Conservation (phyloP, 1,140 invertebrate genomes). For the Drosophila sp. region DNA sequence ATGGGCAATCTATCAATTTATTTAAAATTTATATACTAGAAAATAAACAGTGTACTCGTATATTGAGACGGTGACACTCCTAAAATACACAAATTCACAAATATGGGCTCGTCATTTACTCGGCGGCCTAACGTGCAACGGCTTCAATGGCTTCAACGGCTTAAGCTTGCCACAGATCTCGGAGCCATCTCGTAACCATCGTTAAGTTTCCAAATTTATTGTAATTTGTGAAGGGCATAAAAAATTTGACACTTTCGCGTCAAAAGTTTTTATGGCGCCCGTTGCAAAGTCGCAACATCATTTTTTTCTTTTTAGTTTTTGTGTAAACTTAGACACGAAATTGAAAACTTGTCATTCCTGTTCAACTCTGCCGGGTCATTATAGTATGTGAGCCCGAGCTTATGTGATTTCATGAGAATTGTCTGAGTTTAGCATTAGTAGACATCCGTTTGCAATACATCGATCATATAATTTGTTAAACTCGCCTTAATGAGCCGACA, state of each 20-base stretch:
- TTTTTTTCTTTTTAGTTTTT: slow-evolving; percentile 3
- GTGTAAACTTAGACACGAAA: slow-evolving; percentile 49
- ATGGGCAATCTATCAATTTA: neutral
- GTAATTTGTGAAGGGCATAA: slow-evolving; percentile 71
- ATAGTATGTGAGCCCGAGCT: slow-evolving; percentile 42
- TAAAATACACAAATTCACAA: neutral
- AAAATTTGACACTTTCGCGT: slow-evolving; percentile 75
- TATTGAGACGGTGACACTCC: slow-evolving; percentile 24
- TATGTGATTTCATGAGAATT: slow-evolving; percentile 65
- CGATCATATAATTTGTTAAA: slow-evolving; percentile 76
- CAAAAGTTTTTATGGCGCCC: slow-evolving; percentile 45
- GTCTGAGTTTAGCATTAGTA: slow-evolving; percentile 22
- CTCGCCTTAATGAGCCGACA: slow-evolving; percentile 59
- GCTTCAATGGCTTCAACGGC: slow-evolving; percentile 23
- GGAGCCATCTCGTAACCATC: slow-evolving; percentile 28
- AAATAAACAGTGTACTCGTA: neutral
- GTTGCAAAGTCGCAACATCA: slow-evolving; percentile 13
- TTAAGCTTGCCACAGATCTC: slow-evolving; percentile 22
- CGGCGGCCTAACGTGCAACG: slow-evolving; percentile 1
- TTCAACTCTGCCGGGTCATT: slow-evolving; percentile 50
- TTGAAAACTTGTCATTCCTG: slow-evolving; percentile 72
- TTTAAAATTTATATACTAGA: slow-evolving; percentile 1
- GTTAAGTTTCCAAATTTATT: slow-evolving; percentile 60
- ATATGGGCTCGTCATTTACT: slow-evolving; percentile 25
- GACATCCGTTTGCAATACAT: slow-evolving; percentile 55